Evolutionary conservation across 2,113 vertebrate species (phyloP), one percentile per base, ranked within the genome.

Genomic region (Paedocypris sp.): DNA sequence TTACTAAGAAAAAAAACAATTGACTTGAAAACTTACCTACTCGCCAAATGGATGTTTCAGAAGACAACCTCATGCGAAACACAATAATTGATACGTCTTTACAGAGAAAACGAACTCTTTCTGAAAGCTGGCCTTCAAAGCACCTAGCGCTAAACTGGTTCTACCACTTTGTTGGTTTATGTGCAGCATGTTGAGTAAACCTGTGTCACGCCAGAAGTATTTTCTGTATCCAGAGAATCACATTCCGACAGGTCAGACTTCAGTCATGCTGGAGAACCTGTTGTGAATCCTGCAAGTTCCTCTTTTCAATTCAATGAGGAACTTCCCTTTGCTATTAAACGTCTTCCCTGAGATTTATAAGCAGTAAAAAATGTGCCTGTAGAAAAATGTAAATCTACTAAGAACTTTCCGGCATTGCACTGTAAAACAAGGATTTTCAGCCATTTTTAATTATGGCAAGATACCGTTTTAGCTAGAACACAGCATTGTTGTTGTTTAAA

Each of bases 81-180:
- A 12, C 16, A 12, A 6, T 25, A 16, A 22, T 33, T 23, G 6
- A 26, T 11, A 11, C 5, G 1, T 31, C 25, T n/a, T 39, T 18
- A 28, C 42, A 48, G 19, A 18, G 4, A 35, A 54, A 25, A 49
- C 12, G 26, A 52, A 12, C 9, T n/a, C 25, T 31, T n/a, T 12
- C 38, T 19, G 23, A 22, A 19, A 49, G 12, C 3, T 43, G 8
- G 16, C 23, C 36, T 31, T 35, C 19, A 29, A 45, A 32, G 16
- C 26, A 22, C 33, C n/a, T 5, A 47, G 32, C 20, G 22, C 49
- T 1, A 67, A 82, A 83, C 80, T 58, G 75, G 82, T 86, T 81
- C 57, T 50, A 51, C 78, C 19, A 38, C 70, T 73, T 63, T 60
- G 31, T 49, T 38, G 16, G 33, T 6, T 18, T 20, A 45, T 65